Conservation (phyloP, 2,888 invertebrate species). For the Drosophila ezoana region DNA sequence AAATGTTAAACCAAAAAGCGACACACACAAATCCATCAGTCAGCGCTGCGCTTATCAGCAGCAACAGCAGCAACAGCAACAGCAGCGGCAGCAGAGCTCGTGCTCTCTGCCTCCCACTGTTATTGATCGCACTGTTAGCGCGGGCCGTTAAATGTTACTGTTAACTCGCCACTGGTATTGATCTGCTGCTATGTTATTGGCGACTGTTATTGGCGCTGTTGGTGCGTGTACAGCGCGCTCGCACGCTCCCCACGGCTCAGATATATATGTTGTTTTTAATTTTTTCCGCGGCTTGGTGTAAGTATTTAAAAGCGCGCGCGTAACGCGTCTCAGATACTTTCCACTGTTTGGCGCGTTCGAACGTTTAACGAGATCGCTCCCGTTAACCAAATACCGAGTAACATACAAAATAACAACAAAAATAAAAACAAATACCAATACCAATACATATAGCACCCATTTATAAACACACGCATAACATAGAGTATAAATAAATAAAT, state of each 20-base stretch:
- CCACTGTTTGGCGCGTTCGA: conserved; percentile 75
- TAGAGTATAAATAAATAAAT: conserved; percentile 11
- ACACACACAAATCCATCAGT: too few relatives aligned
- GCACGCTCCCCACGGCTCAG: conserved; percentile 31
- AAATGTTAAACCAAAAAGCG: too few relatives aligned
- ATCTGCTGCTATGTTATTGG: background rate
- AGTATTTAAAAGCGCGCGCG: conserved; percentile 75
- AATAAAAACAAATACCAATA: conserved; percentile 1
- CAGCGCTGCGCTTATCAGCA: too few relatives aligned
- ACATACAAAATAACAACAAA: conserved; percentile 1
- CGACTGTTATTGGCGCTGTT: conserved; percentile 9
- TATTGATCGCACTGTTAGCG: background rate
- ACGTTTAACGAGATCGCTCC: conserved; percentile 58
- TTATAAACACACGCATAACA: background rate
- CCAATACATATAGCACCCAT: background rate
- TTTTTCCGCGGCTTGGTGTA: conserved; percentile 37
- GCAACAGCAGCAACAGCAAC: too few relatives aligned
- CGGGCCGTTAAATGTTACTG: conserved; percentile 11
- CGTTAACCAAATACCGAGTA: conserved; percentile 26
- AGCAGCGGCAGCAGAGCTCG: too few relatives aligned
- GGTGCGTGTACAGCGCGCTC: conserved; percentile 34
- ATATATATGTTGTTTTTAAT: conserved; percentile 15
- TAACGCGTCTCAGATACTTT: conserved; percentile 76
- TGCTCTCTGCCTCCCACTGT: too few relatives aligned
- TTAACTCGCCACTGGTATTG: background rate